Conservation (phyloP, 1,140 invertebrate species). For the Gryon sp. region DNA sequence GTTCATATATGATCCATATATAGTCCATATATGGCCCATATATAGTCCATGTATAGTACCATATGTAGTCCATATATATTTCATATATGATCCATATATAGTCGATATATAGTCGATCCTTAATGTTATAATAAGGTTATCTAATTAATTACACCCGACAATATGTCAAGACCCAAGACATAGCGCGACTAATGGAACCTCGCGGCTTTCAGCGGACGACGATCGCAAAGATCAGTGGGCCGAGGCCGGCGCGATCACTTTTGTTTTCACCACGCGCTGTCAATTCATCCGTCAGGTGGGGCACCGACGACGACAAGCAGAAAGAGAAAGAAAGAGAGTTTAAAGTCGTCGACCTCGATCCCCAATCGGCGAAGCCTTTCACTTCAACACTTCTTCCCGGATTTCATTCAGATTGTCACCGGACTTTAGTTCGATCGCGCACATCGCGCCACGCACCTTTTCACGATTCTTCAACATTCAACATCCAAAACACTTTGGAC, state of each 20-base stretch:
- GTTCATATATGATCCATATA: too few species aligned
- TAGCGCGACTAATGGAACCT: neutral
- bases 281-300: slow-evolving; percentile 22
- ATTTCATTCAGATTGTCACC: slow-evolving; percentile 67
- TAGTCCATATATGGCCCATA: too few species aligned
- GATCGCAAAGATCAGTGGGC: slow-evolving; percentile 64
- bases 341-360: slow-evolving; percentile 76
- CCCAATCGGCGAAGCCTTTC: slow-evolving; percentile 74
- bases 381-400: slow-evolving; percentile 74
- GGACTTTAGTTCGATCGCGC: slow-evolving; percentile 36
- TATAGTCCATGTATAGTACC: too few species aligned
- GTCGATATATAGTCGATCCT: too few species aligned
- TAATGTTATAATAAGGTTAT: too few species aligned
- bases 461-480: too few species aligned
- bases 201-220: neutral
- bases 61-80: too few species aligned
- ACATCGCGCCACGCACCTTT: slow-evolving; percentile 37
- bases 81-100: too few species aligned
- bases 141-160: too few species aligned
- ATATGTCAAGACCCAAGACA: neutral
- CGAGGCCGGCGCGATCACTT: slow-evolving; percentile 59
- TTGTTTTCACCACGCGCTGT: slow-evolving; percentile 58
- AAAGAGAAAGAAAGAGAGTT: slow-evolving; percentile 63
- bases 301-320: too few species aligned
- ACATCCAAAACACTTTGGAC: too few species aligned